Base-by-base conservation (phyloP, 2,888 invertebrate genomes). In the Dilophus febrilis region DNA sequence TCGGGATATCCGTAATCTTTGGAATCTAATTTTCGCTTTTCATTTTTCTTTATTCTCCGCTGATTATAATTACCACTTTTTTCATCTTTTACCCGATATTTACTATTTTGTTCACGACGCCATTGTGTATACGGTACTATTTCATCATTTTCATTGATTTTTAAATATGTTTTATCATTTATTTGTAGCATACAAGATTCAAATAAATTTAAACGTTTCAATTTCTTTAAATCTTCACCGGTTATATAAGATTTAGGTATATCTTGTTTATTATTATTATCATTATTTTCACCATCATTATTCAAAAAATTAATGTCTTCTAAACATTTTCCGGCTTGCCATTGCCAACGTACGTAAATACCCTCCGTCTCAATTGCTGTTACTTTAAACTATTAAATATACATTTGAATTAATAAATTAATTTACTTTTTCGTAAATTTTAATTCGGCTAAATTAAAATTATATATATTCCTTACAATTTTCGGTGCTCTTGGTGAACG, bases 151-250 rank as follows among this genome's bases (percentile, higher is more conserved):
- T 77, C 70, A 43, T 74, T 74, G 49, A 88, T 72, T 42, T 77
- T 77, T 54, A 92, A 77, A 60, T 82, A 81, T 60, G 81, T 83
- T 45, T 87, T 72, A 62, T 92, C 91, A 40, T 87, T 85, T 34
- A 92, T 78, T 66, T 92, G 90, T 48, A 88, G 68, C 48, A 84
- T 85, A 57, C 84, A 84, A 32, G 86, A 80, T 57, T 85, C 84
- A 52, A 87, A 86, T 41, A 86, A 78, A 54, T 87, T 88, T 45
- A 92, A 64, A 46, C 85, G 69, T 57, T 84, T 83, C 38, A 92
- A 65, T 51, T 84, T 77, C 55, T 79, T 77, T 18, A 91, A 66
- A 52, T 87, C 83, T 12, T 85, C 83, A 40, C 81, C 82, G 54
- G 72, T 64, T 2, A 81, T 65, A n/a, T 68, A 59, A 38, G 67